phyloP scores from a whole-genome alignment of 2,888 invertebrate genomes.

The Saturnia japonica region DNA sequence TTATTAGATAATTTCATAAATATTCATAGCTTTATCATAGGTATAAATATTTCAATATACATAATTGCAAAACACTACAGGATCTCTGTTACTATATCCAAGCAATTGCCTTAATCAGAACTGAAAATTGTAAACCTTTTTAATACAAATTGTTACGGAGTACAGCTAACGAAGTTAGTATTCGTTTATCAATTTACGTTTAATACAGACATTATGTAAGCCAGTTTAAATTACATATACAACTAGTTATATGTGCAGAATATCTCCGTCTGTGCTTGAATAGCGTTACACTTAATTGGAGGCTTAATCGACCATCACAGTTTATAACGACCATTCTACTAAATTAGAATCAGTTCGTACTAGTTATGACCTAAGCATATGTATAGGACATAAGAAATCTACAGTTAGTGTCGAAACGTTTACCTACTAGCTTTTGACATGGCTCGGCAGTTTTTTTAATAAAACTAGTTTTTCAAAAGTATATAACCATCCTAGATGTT shows the following conservation, averaged over 20 bases:
- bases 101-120: too few relatives aligned
- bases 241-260: not conserved
- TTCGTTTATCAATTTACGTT: not conserved
- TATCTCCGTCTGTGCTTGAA: not conserved
- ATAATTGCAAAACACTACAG: too few relatives aligned
- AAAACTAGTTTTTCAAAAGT: too few relatives aligned
- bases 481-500: too few relatives aligned
- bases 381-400: not conserved
- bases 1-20: too few relatives aligned
- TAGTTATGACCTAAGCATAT: not conserved
- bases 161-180: not conserved
- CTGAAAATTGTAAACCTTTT: too few relatives aligned
- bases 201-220: not conserved
- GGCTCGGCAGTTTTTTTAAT: too few relatives aligned
- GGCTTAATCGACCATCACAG: conserved; percentile 10
- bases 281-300: conserved; percentile 12
- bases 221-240: not conserved
- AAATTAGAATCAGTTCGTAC: not conserved
- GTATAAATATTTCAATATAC: too few relatives aligned
- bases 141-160: too few relatives aligned
- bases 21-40: too few relatives aligned
- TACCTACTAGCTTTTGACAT: too few relatives aligned
- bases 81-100: too few relatives aligned
- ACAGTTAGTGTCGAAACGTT: not conserved
- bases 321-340: conserved; percentile 5